Evolutionary conservation across 37 sponge, comb jelly and placozoan species (phyloP).

Genomic region (Theonella swinhoei): DNA sequence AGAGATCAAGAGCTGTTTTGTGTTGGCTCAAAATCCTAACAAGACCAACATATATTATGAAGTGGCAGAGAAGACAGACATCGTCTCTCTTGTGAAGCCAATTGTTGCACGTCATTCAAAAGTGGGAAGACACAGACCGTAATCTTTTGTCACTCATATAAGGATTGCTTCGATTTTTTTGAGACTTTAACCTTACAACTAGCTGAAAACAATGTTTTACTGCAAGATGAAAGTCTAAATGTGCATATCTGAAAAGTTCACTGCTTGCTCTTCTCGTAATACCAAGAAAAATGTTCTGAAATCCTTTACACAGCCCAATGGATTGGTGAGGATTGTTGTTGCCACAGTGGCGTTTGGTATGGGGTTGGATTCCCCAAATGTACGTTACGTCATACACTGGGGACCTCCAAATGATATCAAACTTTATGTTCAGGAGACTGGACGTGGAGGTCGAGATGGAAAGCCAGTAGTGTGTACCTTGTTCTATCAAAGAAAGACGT

Average conservation of each 20-base stretch:
- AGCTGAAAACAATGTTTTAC: background rate
- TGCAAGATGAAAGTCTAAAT: background rate
- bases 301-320: conserved; percentile 27
- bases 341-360: conserved; percentile 66
- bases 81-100: background rate
- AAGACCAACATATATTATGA: conserved; percentile 26
- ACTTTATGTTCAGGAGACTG: conserved; percentile 58
- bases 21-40: conserved; percentile 18
- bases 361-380: conserved; percentile 56
- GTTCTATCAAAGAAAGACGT: background rate
- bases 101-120: too few species aligned
- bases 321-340: conserved; percentile 28
- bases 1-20: conserved; percentile 7
- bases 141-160: conserved; percentile 25
- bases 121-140: too few species aligned
- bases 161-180: background rate
- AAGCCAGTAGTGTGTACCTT: conserved; percentile 15
- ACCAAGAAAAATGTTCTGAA: conserved; percentile 22
- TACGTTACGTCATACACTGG: conserved; percentile 48
- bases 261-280: conserved; percentile 17
- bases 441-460: conserved; percentile 58
- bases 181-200: background rate
- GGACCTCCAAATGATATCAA: conserved; percentile 51
- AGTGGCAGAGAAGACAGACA: background rate
- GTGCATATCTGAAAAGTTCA: conserved; percentile 36